Evolutionary conservation across 2,888 invertebrate genomes (phyloP).

Genomic region (Cantharis nigra): DNA sequence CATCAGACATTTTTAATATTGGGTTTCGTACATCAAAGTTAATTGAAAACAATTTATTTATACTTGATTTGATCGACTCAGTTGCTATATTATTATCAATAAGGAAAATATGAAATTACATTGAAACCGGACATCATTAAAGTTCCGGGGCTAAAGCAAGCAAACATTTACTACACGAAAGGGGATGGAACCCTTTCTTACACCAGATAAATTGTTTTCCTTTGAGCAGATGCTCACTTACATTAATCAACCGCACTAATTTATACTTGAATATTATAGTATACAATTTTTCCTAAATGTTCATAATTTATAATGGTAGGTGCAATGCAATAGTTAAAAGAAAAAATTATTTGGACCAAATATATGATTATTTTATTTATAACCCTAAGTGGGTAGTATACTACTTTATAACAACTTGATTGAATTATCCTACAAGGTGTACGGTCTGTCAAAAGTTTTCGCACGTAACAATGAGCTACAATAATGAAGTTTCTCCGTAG

Average conservation of each 20-base stretch:
- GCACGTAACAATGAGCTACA: slow-evolving; percentile 3
- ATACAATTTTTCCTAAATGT: not conserved
- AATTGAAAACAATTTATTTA: not conserved
- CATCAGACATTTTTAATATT: not conserved
- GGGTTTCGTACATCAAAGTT: not conserved
- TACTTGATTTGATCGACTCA: not conserved
- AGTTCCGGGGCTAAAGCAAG: slow-evolving; percentile 19
- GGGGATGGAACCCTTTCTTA: slow-evolving; percentile 28
- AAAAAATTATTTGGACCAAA: not conserved
- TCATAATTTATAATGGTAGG: not conserved
- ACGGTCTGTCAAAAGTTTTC: slow-evolving; percentile 6
- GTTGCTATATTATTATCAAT: not conserved
- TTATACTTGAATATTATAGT: not conserved
- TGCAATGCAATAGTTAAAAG: not conserved
- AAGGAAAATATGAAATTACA: slow-evolving; percentile 20
- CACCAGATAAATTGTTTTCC: slow-evolving; percentile 27
- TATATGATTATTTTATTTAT: too few species aligned
- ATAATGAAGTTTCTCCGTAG: slow-evolving; percentile 9
- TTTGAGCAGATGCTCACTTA: slow-evolving; percentile 23
- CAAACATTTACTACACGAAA: slow-evolving; percentile 29
- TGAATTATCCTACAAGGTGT: slow-evolving; percentile 10
- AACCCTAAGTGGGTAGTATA: not conserved
- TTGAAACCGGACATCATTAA: slow-evolving; percentile 20
- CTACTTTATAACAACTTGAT: slow-evolving; percentile 21
- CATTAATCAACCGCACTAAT: slow-evolving; percentile 24